Percentiles rank a stretch among this genome's conserved stretches.
phyloP scores from a whole-genome alignment of 2,113 vertebrate species.

The Platycercus adscitus region DNA sequence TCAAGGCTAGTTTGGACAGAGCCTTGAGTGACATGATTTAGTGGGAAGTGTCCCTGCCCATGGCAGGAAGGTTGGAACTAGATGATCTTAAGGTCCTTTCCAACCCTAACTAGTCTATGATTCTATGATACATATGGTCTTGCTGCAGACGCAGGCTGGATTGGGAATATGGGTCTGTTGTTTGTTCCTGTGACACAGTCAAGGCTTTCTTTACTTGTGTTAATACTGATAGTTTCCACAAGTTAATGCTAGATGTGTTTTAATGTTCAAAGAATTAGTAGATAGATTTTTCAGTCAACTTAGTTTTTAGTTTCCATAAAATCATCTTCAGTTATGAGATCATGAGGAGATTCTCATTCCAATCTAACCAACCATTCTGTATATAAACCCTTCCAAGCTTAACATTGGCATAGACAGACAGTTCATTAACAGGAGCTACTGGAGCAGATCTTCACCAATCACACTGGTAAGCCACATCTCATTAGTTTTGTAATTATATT shows the following conservation, averaged over 20 bases:
- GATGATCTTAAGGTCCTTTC: too few species aligned
- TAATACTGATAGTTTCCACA: not conserved
- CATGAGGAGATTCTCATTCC: conserved; percentile 10
- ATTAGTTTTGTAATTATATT: conserved; percentile 73
- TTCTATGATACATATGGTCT: too few species aligned
- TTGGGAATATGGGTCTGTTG: not conserved
- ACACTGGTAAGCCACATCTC: conserved; percentile 45
- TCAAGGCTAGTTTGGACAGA: too few species aligned
- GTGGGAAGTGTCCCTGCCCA: too few species aligned
- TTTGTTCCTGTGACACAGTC: not conserved
- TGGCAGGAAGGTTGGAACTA: too few species aligned
- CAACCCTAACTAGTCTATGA: too few species aligned
- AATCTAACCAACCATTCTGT: conserved; percentile 27
- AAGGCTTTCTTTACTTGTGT: not conserved
- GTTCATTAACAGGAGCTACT: conserved; percentile 43
- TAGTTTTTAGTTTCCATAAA: conserved; percentile 28
- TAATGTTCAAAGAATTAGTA: not conserved
- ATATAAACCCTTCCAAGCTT: conserved; percentile 28
- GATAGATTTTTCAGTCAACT: not conserved
- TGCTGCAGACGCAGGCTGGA: not conserved
- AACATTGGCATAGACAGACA: conserved; percentile 2
- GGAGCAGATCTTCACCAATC: conserved; percentile 55
- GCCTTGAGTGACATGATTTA: too few species aligned
- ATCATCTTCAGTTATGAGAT: conserved; percentile 19
- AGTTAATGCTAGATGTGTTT: not conserved